Evolutionary conservation across 2,888 invertebrate species (phyloP).

Genomic region (Erannis defoliaria): DNA sequence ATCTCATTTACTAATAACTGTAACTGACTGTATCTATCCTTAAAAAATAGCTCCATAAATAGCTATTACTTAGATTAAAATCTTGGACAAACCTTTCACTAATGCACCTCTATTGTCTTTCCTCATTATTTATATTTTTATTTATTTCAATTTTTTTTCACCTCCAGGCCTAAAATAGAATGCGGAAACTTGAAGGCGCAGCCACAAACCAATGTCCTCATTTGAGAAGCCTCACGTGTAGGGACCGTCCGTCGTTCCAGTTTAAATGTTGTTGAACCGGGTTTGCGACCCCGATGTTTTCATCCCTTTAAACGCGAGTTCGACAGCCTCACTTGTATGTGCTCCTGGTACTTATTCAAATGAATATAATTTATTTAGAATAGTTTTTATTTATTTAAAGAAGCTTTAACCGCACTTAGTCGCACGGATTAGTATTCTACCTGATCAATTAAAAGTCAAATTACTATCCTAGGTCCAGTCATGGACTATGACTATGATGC

Average conservation of each 20-base stretch:
- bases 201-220: conserved; percentile 1
- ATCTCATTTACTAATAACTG: no score
- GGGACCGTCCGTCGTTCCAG: conserved; percentile 24
- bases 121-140: no score
- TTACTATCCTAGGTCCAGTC: no score
- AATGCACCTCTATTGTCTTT: no score
- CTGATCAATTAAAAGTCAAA: no score
- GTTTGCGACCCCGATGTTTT: conserved; percentile 39
- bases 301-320: conserved; percentile 35
- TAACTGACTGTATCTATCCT: no score
- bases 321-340: conserved; percentile 50
- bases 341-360: conserved; percentile 23
- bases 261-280: conserved; percentile 41
- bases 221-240: conserved; percentile 10
- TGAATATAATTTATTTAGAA: conserved; percentile 11
- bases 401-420: no score
- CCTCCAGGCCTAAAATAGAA: not conserved
- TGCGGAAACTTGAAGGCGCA: not conserved
- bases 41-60: no score
- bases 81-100: no score
- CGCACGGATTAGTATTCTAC: no score
- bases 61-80: no score
- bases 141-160: not conserved
- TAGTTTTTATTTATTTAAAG: not conserved
- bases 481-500: no score